Conservation (phyloP, 2,888 invertebrate species). For the Sesia apiformis region DNA sequence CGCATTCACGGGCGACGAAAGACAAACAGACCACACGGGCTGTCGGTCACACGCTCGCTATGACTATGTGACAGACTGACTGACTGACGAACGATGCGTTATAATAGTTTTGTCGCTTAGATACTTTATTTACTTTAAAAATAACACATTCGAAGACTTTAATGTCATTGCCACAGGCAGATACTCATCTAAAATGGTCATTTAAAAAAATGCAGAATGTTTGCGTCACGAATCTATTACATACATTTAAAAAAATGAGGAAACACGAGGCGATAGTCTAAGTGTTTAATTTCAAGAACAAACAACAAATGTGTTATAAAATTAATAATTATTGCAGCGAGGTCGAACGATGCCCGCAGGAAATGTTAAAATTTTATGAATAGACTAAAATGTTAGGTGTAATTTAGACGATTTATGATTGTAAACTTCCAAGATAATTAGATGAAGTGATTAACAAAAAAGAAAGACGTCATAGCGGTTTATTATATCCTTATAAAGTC, state of each 20-base stretch:
- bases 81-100: conserved; percentile 13
- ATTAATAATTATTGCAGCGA: conserved; percentile 12
- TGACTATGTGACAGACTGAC: conserved; percentile 9
- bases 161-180: too few relatives aligned
- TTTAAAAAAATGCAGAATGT: too few relatives aligned
- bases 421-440: conserved; percentile 25
- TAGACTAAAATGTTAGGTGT: conserved; percentile 11
- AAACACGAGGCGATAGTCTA: conserved; percentile 1
- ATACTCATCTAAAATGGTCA: too few relatives aligned
- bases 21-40: conserved; percentile 20
- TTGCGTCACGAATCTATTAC: too few relatives aligned
- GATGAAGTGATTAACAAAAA: background rate
- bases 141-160: too few relatives aligned
- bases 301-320: conserved; percentile 2
- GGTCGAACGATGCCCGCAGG: conserved; percentile 38
- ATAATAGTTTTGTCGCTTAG: conserved; percentile 1
- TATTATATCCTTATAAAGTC: background rate
- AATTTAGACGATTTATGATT: conserved; percentile 20
- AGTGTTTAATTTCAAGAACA: background rate
- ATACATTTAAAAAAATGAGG: too few relatives aligned
- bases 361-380: conserved; percentile 30
- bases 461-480: background rate
- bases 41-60: conserved; percentile 29
- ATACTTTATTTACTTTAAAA: too few relatives aligned
- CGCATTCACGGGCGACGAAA: conserved; percentile 14